Evolutionary conservation across 2,888 invertebrate species (phyloP).

Genomic region (Hyalella azteca): DNA sequence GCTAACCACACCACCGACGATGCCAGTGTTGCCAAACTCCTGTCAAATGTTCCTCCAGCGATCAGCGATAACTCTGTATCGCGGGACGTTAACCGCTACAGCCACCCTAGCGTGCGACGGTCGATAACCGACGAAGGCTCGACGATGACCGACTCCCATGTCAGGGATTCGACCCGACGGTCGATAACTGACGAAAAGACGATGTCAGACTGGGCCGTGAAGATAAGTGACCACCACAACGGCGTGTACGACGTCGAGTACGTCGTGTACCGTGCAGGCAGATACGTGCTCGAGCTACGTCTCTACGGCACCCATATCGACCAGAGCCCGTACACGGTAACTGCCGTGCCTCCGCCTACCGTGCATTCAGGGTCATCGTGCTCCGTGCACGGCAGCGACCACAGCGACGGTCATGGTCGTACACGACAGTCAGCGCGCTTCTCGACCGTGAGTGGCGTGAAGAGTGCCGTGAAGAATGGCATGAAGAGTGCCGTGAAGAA

Average conservation of each 20-base stretch:
- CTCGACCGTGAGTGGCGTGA: background rate
- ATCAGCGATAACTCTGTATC: slow-evolving; percentile 44
- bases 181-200: slow-evolving; percentile 4
- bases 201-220: slow-evolving; percentile 40
- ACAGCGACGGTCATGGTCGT: background rate
- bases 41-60: slow-evolving; percentile 38
- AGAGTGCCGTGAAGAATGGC: background rate
- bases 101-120: slow-evolving; percentile 56
- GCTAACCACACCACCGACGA: background rate
- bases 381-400: slow-evolving; percentile 31
- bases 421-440: slow-evolving; percentile 11
- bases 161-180: too few species aligned
- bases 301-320: slow-evolving; percentile 64
- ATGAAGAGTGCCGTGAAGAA: background rate
- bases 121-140: slow-evolving; percentile 11
- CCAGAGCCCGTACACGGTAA: slow-evolving; percentile 64
- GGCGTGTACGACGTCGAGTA: slow-evolving; percentile 64
- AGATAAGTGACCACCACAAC: slow-evolving; percentile 62
- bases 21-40: slow-evolving; percentile 3
- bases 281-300: slow-evolving; percentile 63
- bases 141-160: background rate
- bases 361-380: background rate
- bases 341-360: background rate
- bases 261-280: slow-evolving; percentile 63
- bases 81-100: slow-evolving; percentile 39